Base-by-base conservation (phyloP, 2,113 vertebrate genomes). In the Crotalus helleri region DNA sequence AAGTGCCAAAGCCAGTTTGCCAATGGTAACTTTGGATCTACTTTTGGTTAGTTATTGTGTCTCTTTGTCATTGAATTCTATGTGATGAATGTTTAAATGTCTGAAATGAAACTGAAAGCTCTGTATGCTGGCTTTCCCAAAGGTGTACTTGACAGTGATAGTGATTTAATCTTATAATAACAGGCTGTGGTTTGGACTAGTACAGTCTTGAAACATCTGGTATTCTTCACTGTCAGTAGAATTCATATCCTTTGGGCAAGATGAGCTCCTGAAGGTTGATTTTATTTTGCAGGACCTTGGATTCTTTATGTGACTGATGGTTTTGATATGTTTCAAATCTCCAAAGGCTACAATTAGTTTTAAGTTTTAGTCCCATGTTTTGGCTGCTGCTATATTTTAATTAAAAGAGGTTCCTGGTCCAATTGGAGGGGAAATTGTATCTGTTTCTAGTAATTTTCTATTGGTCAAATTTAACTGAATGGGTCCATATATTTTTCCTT, bases 201-300 rank as follows among this genome's bases (percentile, higher is more conserved):
- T 94, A 95, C 88, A 93, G 96, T 91, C 93, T 93, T 59, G 92
- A 93, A 96, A 93, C 88, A 59, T 94, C 94, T 95, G 95, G 94
- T 93, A 95, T 91, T 94, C 51, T 94, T 88, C 29, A 90, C 55
- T 92, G 93, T 93, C 96, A 96, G 95, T 96, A 96, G 2, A 96
- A 96, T 95, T 96, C 26, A 39, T 96, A 11, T 96, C 95, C 95
- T 81, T 90, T 95, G 95, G 95, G 96, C 95, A 29, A 94, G 93
- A 95, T 95, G 95, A 92, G 69, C 29, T 24, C 54, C 85, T 58
- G 39, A 49, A 95, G 94, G 92, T 92, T 95, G 2, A 39, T 92
- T 91, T 81, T 59, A 91, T 85, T 5, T 5, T 87, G 54, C 57
- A 88, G 87, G 93, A 89, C 6, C 85, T 54, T 94, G 64, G 94